Conservation (phyloP, 2,113 vertebrate species). For the Athene noctua region DNA sequence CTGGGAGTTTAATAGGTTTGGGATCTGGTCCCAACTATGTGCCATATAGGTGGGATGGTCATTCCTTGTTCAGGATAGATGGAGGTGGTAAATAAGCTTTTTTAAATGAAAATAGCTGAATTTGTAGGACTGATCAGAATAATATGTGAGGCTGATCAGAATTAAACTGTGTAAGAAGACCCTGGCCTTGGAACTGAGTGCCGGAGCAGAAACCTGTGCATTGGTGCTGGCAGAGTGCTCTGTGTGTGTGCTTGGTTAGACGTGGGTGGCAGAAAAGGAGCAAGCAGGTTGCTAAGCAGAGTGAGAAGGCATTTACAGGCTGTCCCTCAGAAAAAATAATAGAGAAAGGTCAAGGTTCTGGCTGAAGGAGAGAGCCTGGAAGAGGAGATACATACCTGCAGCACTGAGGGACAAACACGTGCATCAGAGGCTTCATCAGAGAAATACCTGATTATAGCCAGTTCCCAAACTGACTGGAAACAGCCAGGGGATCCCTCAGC, state of each 20-base stretch:
- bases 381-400: background rate
- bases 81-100: background rate
- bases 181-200: background rate
- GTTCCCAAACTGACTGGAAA: background rate
- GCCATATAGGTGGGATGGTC: background rate
- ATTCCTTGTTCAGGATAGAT: background rate
- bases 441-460: background rate
- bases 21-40: background rate
- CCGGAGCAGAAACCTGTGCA: background rate
- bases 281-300: background rate
- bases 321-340: background rate
- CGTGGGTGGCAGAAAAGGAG: background rate
- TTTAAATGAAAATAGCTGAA: background rate
- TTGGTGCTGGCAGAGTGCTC: background rate
- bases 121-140: background rate
- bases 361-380: background rate
- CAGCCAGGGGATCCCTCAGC: background rate
- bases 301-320: background rate
- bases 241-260: background rate
- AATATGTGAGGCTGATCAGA: background rate
- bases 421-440: background rate
- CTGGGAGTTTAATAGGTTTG: accelerated
- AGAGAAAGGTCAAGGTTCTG: background rate
- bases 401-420: background rate
- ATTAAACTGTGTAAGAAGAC: background rate